phyloP scores from a whole-genome alignment of 2,888 invertebrate genomes.

The Aproaerema taeniolella region DNA sequence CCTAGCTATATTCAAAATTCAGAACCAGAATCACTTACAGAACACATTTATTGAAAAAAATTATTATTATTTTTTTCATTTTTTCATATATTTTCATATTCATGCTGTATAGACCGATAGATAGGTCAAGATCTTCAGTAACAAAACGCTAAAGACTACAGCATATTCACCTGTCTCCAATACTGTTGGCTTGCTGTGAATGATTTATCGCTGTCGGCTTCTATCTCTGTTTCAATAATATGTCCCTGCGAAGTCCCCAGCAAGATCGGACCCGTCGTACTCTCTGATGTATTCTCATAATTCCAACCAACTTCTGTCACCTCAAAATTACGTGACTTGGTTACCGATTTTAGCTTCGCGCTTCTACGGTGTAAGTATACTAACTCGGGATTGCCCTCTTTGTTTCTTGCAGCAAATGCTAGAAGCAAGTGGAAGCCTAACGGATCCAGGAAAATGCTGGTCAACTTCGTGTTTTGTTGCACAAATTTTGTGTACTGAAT shows the following conservation, averaged over 20 bases:
- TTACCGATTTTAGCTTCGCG: constrained; percentile 81
- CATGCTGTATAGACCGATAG: no score
- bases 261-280: constrained; percentile 88
- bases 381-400: constrained; percentile 82
- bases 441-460: constrained; percentile 88
- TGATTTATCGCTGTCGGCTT: constrained; percentile 88
- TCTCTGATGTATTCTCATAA: constrained; percentile 81
- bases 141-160: no score
- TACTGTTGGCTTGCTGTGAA: constrained; percentile 88
- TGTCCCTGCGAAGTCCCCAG: constrained; percentile 93
- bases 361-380: constrained; percentile 88
- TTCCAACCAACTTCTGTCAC: constrained; percentile 96
- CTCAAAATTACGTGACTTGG: constrained; percentile 85
- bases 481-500: constrained; percentile 83
- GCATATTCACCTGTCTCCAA: constrained; percentile 85
- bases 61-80: no score
- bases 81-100: no score
- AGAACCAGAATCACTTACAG: no score
- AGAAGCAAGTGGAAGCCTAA: constrained; percentile 91
- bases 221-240: constrained; percentile 93
- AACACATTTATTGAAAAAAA: no score
- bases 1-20: no score
- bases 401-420: constrained; percentile 80
- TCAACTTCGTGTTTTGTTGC: constrained; percentile 77
- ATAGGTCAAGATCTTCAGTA: no score